A percentile compares a stretch with the other conserved stretches of the same genome.
phyloP scores from a whole-genome alignment of 2,113 vertebrate genomes.

The Rostratula benghalensis region DNA sequence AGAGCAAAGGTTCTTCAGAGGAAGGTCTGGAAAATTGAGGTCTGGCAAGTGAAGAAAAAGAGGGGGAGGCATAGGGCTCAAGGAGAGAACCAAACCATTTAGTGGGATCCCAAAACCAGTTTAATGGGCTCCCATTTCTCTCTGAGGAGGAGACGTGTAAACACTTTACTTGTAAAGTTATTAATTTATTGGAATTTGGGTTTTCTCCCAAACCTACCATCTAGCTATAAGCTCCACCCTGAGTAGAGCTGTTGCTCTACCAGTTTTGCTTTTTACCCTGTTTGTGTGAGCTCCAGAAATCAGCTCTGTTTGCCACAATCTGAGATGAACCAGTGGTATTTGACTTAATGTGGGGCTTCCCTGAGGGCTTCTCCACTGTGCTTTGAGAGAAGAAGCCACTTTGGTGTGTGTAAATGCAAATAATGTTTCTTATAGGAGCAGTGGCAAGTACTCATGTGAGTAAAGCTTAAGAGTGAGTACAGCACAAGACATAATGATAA shows the following conservation, averaged over 20 bases:
- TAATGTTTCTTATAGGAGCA: not conserved
- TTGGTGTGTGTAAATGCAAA: rapidly evolving
- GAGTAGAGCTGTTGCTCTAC: not conserved
- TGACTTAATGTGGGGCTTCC: not conserved
- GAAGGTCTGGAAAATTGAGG: not conserved
- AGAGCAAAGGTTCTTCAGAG: not conserved
- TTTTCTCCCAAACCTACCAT: not conserved
- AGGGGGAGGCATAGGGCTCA: no score
- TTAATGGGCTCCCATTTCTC: not conserved
- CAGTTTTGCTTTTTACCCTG: not conserved
- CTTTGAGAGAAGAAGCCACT: not conserved
- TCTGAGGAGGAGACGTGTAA: not conserved
- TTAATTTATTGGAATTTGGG: not conserved
- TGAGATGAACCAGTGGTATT: not conserved
- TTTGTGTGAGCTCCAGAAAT: not conserved
- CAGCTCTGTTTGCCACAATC: not conserved
- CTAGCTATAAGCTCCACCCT: not conserved
- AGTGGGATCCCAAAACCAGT: not conserved
- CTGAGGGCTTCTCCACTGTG: not conserved
- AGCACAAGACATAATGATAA: not conserved
- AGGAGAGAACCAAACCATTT: not conserved
- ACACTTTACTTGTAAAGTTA: not conserved
- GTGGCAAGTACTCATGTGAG: not conserved
- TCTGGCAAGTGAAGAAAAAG: not conserved
- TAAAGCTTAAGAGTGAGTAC: not conserved